Percentiles rank a stretch among this genome's conserved stretches.
These are phyloP conservation scores for Chionis minor DNA, from an alignment of 2,113 vertebrate genomes.

Conservation along the genomic window DNA sequence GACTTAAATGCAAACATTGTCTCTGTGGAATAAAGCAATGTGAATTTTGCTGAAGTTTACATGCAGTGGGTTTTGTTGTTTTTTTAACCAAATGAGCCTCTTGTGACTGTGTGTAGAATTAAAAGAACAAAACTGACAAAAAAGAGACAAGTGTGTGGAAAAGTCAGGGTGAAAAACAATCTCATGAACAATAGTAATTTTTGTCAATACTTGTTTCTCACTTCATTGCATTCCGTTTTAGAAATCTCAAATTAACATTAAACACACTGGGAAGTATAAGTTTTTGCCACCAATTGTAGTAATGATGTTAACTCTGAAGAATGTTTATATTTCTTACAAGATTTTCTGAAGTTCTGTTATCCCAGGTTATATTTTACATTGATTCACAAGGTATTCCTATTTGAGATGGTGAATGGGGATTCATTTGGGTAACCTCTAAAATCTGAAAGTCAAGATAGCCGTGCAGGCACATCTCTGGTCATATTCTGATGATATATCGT, in stretches of 20 bases:
- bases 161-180: not conserved
- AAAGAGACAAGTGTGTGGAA: not conserved
- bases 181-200: not conserved
- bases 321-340: not conserved
- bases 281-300: not conserved
- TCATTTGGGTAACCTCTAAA: not conserved
- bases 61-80: too few relatives aligned
- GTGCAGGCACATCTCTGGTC: not conserved
- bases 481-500: not conserved
- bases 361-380: not conserved
- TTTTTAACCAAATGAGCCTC: not conserved
- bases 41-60: not conserved
- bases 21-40: not conserved
- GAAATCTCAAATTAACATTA: not conserved
- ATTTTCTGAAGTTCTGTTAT: not conserved
- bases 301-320: not conserved
- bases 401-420: not conserved
- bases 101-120: not conserved
- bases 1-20: not conserved
- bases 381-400: not conserved
- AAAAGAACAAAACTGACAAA: not conserved
- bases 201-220: not conserved
- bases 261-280: not conserved
- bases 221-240: not conserved
- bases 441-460: not conserved